phyloP scores from a whole-genome alignment of 1,140 invertebrate genomes.

The Saxidomus purpurata region DNA sequence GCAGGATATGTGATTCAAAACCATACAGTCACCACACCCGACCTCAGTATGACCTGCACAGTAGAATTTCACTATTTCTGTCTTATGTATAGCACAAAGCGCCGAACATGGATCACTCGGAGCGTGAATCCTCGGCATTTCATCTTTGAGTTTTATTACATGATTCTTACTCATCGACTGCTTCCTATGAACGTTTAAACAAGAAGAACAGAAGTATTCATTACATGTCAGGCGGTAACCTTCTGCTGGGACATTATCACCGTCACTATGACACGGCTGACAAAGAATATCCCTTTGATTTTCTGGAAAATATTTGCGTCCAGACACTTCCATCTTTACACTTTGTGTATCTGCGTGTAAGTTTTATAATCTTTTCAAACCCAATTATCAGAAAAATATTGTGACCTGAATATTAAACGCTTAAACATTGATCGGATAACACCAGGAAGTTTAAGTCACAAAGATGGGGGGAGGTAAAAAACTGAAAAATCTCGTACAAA shows the following conservation, averaged over 20 bases:
- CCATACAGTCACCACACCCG: constrained; percentile 2
- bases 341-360: no score
- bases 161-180: background rate
- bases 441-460: no score
- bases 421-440: no score
- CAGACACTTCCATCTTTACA: background rate
- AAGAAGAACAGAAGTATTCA: background rate
- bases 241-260: background rate
- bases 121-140: background rate
- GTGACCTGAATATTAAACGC: no score
- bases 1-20: background rate
- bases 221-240: background rate
- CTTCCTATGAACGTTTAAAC: background rate
- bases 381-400: no score
- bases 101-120: background rate
- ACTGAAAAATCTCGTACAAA: no score
- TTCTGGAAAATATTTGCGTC: background rate
- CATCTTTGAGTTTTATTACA: background rate
- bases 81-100: background rate
- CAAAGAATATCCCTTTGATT: background rate
- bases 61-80: constrained; percentile 3
- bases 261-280: background rate
- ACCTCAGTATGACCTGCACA: background rate
- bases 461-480: no score
- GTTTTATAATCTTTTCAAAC: no score